A percentile compares a stretch with the other conserved stretches of the same genome.
These are phyloP conservation scores for Pasiphila rectangulata DNA, from an alignment of 2,888 invertebrate genomes.

Conservation along the genomic window DNA sequence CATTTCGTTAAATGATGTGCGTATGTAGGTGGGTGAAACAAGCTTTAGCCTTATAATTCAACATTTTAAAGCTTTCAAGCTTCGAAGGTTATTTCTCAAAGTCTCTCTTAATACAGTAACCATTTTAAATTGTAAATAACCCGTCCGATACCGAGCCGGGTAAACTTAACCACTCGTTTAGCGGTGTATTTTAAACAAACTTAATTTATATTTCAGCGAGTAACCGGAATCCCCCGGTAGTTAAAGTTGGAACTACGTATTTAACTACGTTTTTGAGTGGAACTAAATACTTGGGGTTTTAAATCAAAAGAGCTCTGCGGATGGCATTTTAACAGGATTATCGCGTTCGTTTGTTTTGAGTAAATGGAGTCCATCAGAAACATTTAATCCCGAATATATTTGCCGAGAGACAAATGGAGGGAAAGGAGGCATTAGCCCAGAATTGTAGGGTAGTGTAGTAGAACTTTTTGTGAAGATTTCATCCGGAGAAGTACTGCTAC, in stretches of 20 bases:
- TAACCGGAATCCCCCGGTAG: not conserved
- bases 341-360: not conserved
- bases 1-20: too few species aligned
- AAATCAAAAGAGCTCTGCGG: not conserved
- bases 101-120: not conserved
- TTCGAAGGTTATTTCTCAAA: too few species aligned
- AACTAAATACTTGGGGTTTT: constrained; percentile 8
- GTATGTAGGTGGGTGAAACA: too few species aligned
- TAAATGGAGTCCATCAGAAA: not conserved
- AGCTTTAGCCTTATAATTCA: too few species aligned
- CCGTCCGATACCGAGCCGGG: not conserved
- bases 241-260: not conserved
- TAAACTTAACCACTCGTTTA: constrained; percentile 8
- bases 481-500: too few species aligned
- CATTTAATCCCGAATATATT: too few species aligned
- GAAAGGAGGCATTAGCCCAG: too few species aligned
- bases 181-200: constrained; percentile 15
- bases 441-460: too few species aligned
- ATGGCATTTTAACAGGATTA: not conserved
- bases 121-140: not conserved
- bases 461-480: too few species aligned
- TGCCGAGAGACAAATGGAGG: too few species aligned
- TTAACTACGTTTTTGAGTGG: constrained; percentile 1
- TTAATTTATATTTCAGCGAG: constrained; percentile 12
- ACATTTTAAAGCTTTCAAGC: too few species aligned